Conservation (phyloP, 2,113 vertebrate genomes). For the Brienomyrus brachyistius region DNA sequence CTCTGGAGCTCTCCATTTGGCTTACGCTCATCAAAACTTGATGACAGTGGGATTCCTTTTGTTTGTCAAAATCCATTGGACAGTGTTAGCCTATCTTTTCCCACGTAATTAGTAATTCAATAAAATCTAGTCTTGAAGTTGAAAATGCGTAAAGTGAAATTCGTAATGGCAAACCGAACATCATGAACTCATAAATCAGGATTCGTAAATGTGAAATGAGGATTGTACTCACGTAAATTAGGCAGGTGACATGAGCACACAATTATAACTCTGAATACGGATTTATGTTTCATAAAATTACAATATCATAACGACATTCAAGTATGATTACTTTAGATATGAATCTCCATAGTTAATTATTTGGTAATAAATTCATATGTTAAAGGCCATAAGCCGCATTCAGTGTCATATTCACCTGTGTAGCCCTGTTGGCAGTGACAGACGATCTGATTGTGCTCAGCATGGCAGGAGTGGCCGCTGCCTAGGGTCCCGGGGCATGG, state of each 20-base stretch:
- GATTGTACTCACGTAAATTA: background rate
- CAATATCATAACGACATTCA: background rate
- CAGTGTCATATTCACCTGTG: constrained; percentile 50
- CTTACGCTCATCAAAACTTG: background rate
- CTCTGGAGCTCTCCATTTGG: background rate
- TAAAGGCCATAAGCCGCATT: background rate
- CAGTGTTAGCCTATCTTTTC: background rate
- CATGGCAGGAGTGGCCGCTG: constrained; percentile 63
- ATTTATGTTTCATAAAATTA: background rate
- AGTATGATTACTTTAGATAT: background rate
- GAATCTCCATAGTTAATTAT: background rate
- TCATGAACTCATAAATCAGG: background rate
- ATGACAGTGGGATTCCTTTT: background rate
- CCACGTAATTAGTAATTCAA: background rate
- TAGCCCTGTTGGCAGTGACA: constrained; percentile 72
- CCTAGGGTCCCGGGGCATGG: constrained; percentile 70
- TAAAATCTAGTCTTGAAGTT: background rate
- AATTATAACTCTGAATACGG: background rate
- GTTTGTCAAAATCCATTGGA: background rate
- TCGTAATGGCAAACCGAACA: background rate
- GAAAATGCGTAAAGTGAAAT: background rate
- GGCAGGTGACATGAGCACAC: background rate
- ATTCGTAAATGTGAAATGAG: background rate
- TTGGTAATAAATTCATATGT: background rate
- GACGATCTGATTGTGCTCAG: constrained; percentile 63